Percentiles rank a stretch among this genome's conserved stretches.
These are phyloP conservation scores for Anguilla anguilla DNA, from an alignment of 2,797 vertebrate genomes.

Conservation along the genomic window DNA sequence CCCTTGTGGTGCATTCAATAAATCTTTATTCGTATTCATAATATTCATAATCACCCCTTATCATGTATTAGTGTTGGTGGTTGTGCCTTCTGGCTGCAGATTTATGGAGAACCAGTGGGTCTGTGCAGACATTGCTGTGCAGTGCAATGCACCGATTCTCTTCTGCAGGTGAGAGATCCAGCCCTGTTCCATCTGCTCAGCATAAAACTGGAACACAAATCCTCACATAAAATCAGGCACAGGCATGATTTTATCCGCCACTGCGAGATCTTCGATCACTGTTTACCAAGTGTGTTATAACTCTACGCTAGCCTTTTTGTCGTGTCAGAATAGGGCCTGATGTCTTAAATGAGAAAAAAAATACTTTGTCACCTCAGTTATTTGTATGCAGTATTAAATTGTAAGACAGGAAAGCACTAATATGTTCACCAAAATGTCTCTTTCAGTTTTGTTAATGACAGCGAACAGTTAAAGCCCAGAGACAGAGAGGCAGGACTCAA, in stretches of 20 bases:
- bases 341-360: not conserved
- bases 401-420: not conserved
- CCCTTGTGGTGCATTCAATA: not conserved
- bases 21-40: not conserved
- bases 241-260: not conserved
- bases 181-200: not conserved
- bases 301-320: not conserved
- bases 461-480: not conserved
- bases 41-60: not conserved
- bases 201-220: not conserved
- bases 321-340: not conserved
- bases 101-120: not conserved
- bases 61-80: not conserved
- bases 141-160: not conserved
- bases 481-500: not conserved
- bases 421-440: not conserved
- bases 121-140: not conserved
- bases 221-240: not conserved
- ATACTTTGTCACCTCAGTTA: not conserved
- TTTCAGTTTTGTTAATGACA: not conserved
- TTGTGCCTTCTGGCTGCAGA: not conserved
- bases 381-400: not conserved
- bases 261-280: not conserved
- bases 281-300: not conserved
- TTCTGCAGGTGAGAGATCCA: not conserved